Evolutionary conservation across 2,797 vertebrate genomes (phyloP).

Genomic region (Smutsia temminckii): DNA sequence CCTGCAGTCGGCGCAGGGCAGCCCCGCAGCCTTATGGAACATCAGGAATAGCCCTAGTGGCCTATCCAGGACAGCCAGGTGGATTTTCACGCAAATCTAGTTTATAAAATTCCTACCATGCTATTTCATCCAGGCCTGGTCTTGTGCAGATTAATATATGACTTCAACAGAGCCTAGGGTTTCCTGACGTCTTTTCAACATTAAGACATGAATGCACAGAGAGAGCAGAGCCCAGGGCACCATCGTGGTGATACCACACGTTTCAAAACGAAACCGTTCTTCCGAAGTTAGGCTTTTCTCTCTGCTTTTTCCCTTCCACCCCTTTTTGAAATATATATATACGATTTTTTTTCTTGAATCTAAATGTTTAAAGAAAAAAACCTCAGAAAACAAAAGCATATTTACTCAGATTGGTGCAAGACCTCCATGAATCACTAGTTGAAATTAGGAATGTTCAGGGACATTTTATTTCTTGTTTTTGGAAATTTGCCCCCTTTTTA

Average conservation of each 20-base stretch:
- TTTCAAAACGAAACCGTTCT: neutral
- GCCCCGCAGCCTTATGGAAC: neutral
- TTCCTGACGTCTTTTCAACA: neutral
- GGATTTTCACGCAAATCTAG: slow-evolving; percentile 4
- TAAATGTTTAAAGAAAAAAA: neutral
- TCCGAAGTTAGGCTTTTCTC: neutral
- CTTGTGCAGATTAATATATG: neutral
- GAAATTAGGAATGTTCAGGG: neutral
- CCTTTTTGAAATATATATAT: neutral
- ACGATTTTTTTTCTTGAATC: neutral
- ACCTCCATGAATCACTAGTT: neutral
- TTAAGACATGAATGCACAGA: too few species aligned
- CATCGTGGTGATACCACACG: accelerated
- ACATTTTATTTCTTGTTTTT: slow-evolving; percentile 28
- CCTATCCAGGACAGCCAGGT: neutral
- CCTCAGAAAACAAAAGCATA: neutral
- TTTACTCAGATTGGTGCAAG: neutral
- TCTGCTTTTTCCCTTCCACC: neutral
- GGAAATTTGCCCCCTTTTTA: neutral
- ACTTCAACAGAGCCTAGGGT: neutral
- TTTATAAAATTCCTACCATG: neutral
- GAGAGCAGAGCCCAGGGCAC: neutral
- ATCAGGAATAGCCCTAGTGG: neutral
- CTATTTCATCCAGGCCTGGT: neutral
- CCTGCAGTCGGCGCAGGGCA: neutral